Conservation (phyloP, 2,888 invertebrate genomes). For the Tortrix viridana region DNA sequence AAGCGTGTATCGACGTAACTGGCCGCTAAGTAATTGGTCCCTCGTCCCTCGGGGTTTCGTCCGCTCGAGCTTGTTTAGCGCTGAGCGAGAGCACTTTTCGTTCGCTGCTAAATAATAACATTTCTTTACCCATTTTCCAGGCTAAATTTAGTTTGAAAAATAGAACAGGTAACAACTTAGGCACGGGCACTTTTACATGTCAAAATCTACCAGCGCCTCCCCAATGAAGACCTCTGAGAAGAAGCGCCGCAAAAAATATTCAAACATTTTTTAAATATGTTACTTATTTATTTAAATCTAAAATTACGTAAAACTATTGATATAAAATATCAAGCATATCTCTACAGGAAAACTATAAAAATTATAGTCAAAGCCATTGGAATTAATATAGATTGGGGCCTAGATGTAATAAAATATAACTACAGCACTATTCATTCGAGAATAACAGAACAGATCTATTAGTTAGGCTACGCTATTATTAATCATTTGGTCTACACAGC, state of each 20-base stretch:
- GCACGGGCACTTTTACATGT: too few species aligned
- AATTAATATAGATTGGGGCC: too few species aligned
- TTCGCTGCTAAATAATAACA: conserved; percentile 59
- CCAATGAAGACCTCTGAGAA: too few species aligned
- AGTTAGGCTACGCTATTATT: conserved; percentile 26
- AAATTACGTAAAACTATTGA: too few species aligned
- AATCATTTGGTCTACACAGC: conserved; percentile 14
- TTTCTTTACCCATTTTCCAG: conserved; percentile 48
- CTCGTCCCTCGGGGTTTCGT: conserved; percentile 59
- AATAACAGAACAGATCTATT: conserved; percentile 22
- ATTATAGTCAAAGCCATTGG: too few species aligned
- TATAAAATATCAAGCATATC: too few species aligned
- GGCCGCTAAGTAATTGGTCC: conserved; percentile 73
- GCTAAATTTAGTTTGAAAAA: conserved; percentile 25
- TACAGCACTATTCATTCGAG: conserved; percentile 9
- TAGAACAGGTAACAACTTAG: neutral
- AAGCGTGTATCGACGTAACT: conserved; percentile 61
- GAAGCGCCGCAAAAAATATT: too few species aligned
- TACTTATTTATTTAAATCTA: too few species aligned
- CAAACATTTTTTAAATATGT: too few species aligned
- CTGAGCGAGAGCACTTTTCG: conserved; percentile 59
- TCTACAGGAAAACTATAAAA: too few species aligned
- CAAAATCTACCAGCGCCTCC: too few species aligned
- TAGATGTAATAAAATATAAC: conserved; percentile 4
- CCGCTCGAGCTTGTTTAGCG: conserved; percentile 58